Conservation (phyloP, 2,888 invertebrate species). For the Drosophila mimica region DNA sequence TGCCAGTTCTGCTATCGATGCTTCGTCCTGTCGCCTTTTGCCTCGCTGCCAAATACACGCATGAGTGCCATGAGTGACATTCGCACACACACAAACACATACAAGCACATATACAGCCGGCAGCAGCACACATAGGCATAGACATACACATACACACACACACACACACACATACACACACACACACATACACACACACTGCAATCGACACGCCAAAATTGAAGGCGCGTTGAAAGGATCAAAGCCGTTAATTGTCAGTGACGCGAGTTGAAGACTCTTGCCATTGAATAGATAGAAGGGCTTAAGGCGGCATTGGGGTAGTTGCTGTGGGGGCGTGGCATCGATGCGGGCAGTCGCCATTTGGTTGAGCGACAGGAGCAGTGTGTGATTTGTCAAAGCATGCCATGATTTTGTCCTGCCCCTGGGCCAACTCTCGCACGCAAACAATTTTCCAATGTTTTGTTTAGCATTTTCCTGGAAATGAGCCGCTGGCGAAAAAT, state of each 20-base stretch:
- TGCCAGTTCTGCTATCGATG: conserved; percentile 31
- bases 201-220: conserved; percentile 77
- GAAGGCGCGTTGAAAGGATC: conserved; percentile 77
- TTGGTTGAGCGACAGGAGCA: conserved; percentile 36
- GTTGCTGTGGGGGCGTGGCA: conserved; percentile 3
- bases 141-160: conserved; percentile 14
- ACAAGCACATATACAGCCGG: conserved; percentile 22
- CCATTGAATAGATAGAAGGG: conserved; percentile 8
- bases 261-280: conserved; percentile 45
- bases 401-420: conserved; percentile 46
- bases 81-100: conserved; percentile 14
- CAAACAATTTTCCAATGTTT: conserved; percentile 31
- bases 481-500: conserved; percentile 37
- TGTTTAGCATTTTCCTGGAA: conserved; percentile 22
- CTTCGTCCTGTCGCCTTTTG: conserved; percentile 31
- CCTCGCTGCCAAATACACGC: conserved; percentile 63
- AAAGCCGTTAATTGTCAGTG: conserved; percentile 76
- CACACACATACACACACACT: conserved; percentile 38
- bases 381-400: conserved; percentile 75
- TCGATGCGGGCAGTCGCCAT: conserved; percentile 18
- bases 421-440: conserved; percentile 35
- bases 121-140: conserved; percentile 25
- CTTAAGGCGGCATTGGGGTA: conserved; percentile 1
- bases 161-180: conserved; percentile 14
- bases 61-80: conserved; percentile 59